Conservation (phyloP, 2,888 invertebrate genomes). For the Axea sp. region DNA sequence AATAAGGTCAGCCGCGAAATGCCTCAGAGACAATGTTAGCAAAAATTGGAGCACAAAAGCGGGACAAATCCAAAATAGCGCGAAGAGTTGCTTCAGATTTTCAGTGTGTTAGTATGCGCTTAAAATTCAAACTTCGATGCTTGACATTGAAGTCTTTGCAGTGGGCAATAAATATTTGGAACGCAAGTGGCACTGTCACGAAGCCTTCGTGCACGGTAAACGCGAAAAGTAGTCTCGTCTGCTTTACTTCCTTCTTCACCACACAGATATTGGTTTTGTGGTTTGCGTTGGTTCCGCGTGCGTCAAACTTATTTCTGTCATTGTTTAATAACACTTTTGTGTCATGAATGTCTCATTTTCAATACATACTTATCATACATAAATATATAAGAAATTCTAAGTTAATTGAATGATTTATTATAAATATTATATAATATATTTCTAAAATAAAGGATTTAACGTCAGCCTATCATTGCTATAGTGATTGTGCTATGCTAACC, state of each 20-base stretch:
- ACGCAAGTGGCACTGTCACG: conserved; percentile 44
- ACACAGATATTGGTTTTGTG: conserved; percentile 40
- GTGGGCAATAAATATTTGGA: conserved; percentile 65
- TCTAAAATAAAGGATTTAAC: too few species aligned
- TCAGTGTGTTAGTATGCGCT: conserved; percentile 15
- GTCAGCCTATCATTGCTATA: too few species aligned
- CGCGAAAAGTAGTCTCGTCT: too few species aligned
- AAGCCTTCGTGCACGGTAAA: conserved; percentile 34
- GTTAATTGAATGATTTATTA: too few species aligned
- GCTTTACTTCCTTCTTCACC: conserved; percentile 39
- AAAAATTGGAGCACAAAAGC: conserved; percentile 54
- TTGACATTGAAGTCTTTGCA: conserved; percentile 56
- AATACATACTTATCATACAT: too few species aligned
- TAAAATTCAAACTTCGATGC: conserved; percentile 36
- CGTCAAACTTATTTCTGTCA: conserved; percentile 20
- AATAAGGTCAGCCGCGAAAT: conserved; percentile 53
- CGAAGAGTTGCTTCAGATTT: conserved; percentile 31
- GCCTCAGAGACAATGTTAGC: conserved; percentile 34
- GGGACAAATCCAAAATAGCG: conserved; percentile 55
- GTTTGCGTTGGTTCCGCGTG: conserved; percentile 20
- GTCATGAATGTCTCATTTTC: too few species aligned
- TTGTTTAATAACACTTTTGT: conserved; percentile 31
- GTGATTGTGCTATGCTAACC: too few species aligned
- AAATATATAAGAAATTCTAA: too few species aligned
- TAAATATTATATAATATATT: too few species aligned